Conservation (phyloP, 2,888 invertebrate genomes). For the Ophioninae sp. region DNA sequence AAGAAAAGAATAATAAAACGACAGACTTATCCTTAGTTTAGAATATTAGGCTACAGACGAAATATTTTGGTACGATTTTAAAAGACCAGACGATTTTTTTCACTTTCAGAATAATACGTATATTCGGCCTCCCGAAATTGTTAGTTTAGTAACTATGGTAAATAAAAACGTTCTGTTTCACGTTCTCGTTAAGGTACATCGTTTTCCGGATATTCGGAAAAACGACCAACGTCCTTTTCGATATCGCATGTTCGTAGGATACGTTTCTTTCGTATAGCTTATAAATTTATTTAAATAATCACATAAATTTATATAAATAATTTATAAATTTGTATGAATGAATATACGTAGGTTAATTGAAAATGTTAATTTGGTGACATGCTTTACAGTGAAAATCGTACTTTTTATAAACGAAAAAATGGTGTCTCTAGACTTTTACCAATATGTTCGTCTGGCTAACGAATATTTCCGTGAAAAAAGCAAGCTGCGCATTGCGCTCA, state of each 20-base stretch:
- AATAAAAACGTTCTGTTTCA: not conserved
- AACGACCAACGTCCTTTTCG: not conserved
- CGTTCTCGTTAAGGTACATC: not conserved
- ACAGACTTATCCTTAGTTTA: not conserved
- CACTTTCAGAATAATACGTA: not conserved
- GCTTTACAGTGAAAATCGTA: not conserved
- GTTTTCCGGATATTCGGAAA: not conserved
- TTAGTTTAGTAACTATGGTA: not conserved
- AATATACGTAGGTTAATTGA: not conserved
- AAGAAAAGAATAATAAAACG: slow-evolving; percentile 22
- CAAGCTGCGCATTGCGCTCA: not conserved
- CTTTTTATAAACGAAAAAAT: not conserved
- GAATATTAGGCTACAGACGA: slow-evolving; percentile 6
- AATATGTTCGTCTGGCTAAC: not conserved
- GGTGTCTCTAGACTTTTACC: not conserved
- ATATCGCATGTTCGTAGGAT: not conserved
- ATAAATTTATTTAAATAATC: not conserved
- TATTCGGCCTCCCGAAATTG: slow-evolving; percentile 7
- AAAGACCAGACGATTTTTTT: slow-evolving; percentile 9
- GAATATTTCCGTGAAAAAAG: slow-evolving; percentile 19
- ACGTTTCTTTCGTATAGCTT: not conserved
- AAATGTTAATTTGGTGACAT: not conserved
- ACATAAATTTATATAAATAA: slow-evolving; percentile 2
- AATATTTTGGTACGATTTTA: slow-evolving; percentile 16
- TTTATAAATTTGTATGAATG: slow-evolving; percentile 14